These are phyloP conservation scores for Alosa alosa DNA, from an alignment of 2,113 vertebrate genomes.

Conservation along the genomic window DNA sequence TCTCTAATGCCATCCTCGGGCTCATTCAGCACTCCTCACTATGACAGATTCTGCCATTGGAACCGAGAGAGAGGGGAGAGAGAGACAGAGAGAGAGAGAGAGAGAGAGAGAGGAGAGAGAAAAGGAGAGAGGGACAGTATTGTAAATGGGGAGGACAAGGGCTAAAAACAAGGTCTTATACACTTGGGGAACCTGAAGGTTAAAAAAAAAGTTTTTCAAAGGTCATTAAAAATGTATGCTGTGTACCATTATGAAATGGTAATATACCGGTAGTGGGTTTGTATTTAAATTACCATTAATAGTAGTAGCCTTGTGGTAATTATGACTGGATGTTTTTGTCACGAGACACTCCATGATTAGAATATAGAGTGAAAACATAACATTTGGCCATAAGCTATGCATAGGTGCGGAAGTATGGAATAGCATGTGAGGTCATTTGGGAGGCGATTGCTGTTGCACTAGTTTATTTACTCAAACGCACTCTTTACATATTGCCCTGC, in stretches of 20 bases:
- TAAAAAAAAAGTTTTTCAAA: too few species aligned
- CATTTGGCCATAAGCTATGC: background rate
- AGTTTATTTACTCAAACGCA: background rate
- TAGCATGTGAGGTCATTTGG: background rate
- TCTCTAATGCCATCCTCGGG: background rate
- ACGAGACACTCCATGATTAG: background rate
- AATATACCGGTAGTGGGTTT: background rate
- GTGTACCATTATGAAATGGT: background rate
- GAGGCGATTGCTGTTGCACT: background rate
- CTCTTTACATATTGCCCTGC: background rate
- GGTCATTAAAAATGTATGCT: too few species aligned
- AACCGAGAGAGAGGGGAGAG: background rate
- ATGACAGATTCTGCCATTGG: background rate
- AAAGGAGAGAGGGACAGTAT: background rate
- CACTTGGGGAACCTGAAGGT: too few species aligned
- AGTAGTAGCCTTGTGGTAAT: background rate
- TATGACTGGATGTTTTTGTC: background rate
- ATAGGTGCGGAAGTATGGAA: background rate
- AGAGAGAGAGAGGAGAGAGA: background rate
- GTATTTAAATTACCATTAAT: background rate
- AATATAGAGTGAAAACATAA: background rate
- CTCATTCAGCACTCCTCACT: background rate
- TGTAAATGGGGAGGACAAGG: background rate
- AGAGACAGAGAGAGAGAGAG: background rate
- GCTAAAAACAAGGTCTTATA: background rate